Evolutionary conservation across 2,797 vertebrate species (phyloP).

Genomic region (Sebastes kiyomatsui): DNA sequence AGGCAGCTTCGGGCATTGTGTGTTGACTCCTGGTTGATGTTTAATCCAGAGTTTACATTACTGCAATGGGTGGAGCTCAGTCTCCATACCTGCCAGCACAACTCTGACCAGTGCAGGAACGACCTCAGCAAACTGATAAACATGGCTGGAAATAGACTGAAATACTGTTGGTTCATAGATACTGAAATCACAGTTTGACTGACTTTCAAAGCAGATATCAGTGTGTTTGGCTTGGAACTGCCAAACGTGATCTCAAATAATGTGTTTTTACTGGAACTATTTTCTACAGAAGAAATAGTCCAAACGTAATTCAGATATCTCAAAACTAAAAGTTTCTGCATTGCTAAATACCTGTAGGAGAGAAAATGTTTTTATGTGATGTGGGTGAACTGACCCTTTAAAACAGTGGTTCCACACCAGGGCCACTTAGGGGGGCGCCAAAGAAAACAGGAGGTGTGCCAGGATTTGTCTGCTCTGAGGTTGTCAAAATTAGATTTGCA

Average conservation of each 20-base stretch:
- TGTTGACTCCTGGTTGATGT: slow-evolving; percentile 77
- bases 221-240: neutral
- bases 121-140: neutral
- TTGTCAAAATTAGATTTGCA: too few relatives aligned
- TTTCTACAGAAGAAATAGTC: neutral
- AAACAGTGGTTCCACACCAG: too few relatives aligned
- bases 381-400: neutral
- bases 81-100: neutral
- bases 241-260: neutral
- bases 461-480: too few relatives aligned
- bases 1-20: slow-evolving; percentile 37
- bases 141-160: neutral
- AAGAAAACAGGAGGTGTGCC: too few relatives aligned
- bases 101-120: neutral
- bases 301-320: neutral
- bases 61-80: slow-evolving; percentile 16
- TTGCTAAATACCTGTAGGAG: neutral
- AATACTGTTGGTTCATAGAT: neutral
- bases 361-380: neutral
- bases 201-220: neutral
- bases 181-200: neutral
- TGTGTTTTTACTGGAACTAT: neutral
- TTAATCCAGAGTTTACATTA: slow-evolving; percentile 67
- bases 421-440: too few relatives aligned
- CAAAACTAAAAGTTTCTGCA: neutral